Conservation (phyloP, 2,888 invertebrate species). For the Drosophila neotestacea region DNA sequence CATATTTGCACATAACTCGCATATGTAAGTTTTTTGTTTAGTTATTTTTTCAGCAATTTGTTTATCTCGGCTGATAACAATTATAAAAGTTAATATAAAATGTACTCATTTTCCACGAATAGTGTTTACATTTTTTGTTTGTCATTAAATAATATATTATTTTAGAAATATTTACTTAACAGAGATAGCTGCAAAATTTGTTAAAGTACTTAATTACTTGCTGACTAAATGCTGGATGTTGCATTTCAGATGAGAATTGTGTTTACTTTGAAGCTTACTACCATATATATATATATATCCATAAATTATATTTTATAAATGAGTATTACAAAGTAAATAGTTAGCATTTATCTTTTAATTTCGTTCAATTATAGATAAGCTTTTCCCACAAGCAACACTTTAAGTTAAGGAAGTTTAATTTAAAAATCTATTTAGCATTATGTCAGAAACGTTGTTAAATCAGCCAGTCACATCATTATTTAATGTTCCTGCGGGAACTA, state of each 20-base stretch:
- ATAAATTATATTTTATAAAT: not conserved
- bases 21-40: conserved; percentile 4
- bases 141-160: conserved; percentile 27
- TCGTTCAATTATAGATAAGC: not conserved
- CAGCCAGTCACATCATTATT: no score
- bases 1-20: not conserved
- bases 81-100: conserved; percentile 28
- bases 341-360: not conserved
- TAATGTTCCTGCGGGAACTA: not conserved
- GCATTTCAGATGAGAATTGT: not conserved
- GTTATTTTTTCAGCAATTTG: conserved; percentile 36
- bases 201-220: conserved; percentile 25
- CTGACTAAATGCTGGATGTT: conserved; percentile 24
- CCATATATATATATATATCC: no score
- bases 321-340: not conserved
- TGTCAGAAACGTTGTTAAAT: no score
- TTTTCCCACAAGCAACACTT: not conserved
- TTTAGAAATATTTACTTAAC: conserved; percentile 35
- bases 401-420: not conserved
- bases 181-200: conserved; percentile 15
- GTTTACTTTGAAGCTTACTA: not conserved
- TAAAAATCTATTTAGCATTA: no score
- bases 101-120: conserved; percentile 37
- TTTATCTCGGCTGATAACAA: conserved; percentile 67
- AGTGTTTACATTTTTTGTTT: conserved; percentile 33